Evolutionary conservation across 1,140 invertebrate genomes (phyloP).

Genomic region (Drosophila saltans): DNA sequence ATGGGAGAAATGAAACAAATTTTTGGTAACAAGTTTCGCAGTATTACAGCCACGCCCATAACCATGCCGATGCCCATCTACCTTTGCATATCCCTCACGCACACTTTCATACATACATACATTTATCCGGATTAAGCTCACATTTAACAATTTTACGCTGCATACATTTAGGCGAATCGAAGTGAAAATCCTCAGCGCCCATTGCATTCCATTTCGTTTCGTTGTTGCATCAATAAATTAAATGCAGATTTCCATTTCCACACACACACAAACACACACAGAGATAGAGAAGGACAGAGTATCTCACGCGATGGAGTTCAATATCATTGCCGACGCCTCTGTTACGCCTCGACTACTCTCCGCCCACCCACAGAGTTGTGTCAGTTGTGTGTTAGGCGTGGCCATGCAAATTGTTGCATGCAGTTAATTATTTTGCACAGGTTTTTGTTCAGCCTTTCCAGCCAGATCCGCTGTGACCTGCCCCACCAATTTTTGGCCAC

Average conservation of each 20-base stretch:
- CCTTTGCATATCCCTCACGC: constrained; percentile 30
- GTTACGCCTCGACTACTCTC: not conserved
- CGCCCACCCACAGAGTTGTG: constrained; percentile 4
- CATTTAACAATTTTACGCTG: constrained; percentile 79
- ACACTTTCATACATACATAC: constrained; percentile 12
- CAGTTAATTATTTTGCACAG: constrained; percentile 79
- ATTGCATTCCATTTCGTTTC: constrained; percentile 33
- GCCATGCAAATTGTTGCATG: constrained; percentile 76
- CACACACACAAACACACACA: constrained; percentile 25
- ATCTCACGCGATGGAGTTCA: constrained; percentile 38
- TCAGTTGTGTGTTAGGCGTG: constrained; percentile 65
- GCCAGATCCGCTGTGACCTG: constrained; percentile 29
- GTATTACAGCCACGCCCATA: constrained; percentile 1
- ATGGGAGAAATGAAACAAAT: constrained; percentile 78
- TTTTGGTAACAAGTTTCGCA: constrained; percentile 37
- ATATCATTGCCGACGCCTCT: constrained; percentile 35
- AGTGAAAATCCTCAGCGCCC: constrained; percentile 57
- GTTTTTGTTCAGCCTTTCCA: constrained; percentile 56
- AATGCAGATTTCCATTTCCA: constrained; percentile 78
- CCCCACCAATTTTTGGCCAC: constrained; percentile 23
- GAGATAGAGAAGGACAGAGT: not conserved
- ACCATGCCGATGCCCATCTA: constrained; percentile 23
- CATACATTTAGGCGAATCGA: constrained; percentile 70
- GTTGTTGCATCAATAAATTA: constrained; percentile 78
- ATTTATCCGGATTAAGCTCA: constrained; percentile 76